Base-by-base conservation (phyloP, 2,888 invertebrate species). In the Synergus gifuensis region DNA sequence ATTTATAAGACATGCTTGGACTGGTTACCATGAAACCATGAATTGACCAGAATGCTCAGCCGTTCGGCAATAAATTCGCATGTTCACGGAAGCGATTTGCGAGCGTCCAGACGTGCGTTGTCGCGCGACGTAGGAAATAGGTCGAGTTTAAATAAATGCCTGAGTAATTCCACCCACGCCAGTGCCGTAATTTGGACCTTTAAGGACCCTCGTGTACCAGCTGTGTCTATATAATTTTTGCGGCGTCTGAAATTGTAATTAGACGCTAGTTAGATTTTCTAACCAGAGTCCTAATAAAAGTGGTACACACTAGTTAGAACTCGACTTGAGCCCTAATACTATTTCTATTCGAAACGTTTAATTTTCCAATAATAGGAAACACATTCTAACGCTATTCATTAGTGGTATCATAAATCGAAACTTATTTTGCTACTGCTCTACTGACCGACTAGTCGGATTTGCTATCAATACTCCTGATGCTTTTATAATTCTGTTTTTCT, bases 141-240 rank as follows among this genome's bases (percentile, higher is more conserved):
- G 85, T 85, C 85, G 88, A 84, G 84, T 88, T 88, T 84, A 88
- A 89, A 87, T 86, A 88, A 88, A 88, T 86, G 83, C 84, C 82
- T 82, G 83, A 86, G 84, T 83, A 85, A 86, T 86, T 87, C 83
- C 87, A 83, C 89, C 88, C 87, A 89, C 90, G 86, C 82, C 63
- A 66, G 77, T 54, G 62, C 16, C 16, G 69, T 73, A 73, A n/a
- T 73, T 73, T 73, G 54, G 36, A 73, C 16, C 49, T 14, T 22
- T 16, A 46, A 69, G 69, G 22, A 49, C 28, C 69, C 28, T 28
- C 69, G 49, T 49, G 36, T 14, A 18, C 66, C 18, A 66, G 42
- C n/a, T 42, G 42, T 42, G 42, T 66, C 42, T 28, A 63, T 28
- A 63, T 63, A 1, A 63, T 14, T 40, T 63, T 63, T 12, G 63